These are phyloP conservation scores for Sepiola atlantica DNA, from an alignment of 2,888 invertebrate genomes.

Conservation along the genomic window DNA sequence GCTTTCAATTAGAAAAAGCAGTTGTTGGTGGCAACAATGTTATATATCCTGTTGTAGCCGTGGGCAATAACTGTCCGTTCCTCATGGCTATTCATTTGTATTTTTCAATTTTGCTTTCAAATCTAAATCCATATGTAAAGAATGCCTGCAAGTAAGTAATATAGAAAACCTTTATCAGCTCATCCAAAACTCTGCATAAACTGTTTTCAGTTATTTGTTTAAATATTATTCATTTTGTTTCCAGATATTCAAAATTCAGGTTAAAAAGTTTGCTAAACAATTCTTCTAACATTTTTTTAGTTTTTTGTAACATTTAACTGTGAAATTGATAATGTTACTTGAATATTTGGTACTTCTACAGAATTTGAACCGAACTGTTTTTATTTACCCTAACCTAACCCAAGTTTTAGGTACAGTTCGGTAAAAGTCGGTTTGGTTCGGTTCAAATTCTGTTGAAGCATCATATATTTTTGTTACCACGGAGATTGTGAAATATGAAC, in stretches of 20 bases:
- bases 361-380: too few species aligned
- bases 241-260: neutral
- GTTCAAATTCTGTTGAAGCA: too few species aligned
- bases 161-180: neutral
- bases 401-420: too few species aligned
- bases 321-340: neutral
- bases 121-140: neutral
- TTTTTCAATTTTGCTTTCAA: neutral
- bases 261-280: neutral
- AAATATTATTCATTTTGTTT: neutral
- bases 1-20: slow-evolving; percentile 32
- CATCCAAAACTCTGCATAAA: neutral
- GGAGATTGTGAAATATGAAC: too few species aligned
- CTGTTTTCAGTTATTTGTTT: neutral
- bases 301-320: too few species aligned
- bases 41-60: neutral
- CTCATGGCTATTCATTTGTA: neutral
- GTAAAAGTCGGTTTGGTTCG: too few species aligned
- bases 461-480: too few species aligned
- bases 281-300: too few species aligned
- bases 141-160: neutral
- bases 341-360: too few species aligned
- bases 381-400: too few species aligned
- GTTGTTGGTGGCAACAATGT: slow-evolving; percentile 20
- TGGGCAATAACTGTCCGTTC: neutral